phyloP scores from a whole-genome alignment of 2,113 vertebrate genomes.

The Xenotilapia longispinis region DNA sequence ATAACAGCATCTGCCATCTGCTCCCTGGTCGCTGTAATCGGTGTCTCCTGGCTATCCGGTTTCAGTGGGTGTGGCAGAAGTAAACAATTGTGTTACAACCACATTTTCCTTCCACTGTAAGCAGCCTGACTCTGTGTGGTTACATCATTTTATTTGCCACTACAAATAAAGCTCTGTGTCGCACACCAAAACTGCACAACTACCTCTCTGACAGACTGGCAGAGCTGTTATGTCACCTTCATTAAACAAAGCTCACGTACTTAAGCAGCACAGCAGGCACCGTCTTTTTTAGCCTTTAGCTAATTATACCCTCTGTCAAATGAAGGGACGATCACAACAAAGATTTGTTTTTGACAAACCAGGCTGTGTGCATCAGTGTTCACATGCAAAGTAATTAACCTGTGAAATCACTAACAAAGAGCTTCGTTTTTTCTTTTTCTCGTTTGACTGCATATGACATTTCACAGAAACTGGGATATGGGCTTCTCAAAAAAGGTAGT shows the following conservation, averaged over 20 bases:
- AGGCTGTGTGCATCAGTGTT: neutral
- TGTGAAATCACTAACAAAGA: neutral
- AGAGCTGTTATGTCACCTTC: slow-evolving; percentile 23
- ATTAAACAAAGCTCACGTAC: slow-evolving; percentile 23
- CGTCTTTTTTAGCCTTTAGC: slow-evolving; percentile 20
- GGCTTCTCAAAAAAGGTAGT: slow-evolving; percentile 66
- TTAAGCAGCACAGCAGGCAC: slow-evolving; percentile 11
- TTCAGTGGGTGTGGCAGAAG: slow-evolving; percentile 18
- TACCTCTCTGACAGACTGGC: neutral
- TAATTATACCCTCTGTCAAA: slow-evolving; percentile 16
- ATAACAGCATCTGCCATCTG: slow-evolving; percentile 32
- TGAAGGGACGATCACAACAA: neutral
- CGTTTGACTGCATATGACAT: neutral
- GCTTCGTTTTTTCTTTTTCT: neutral
- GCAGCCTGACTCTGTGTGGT: neutral
- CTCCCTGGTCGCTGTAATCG: neutral
- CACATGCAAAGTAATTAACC: neutral
- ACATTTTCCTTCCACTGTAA: neutral
- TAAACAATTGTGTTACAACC: neutral
- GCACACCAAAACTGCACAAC: neutral
- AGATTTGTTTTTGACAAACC: neutral
- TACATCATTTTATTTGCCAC: neutral
- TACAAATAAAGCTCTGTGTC: neutral
- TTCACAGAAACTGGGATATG: slow-evolving; percentile 54
- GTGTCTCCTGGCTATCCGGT: slow-evolving; percentile 9